Evolutionary conservation across 2,888 invertebrate genomes (phyloP).

Genomic region (Liopterus haemorrhoidalis): DNA sequence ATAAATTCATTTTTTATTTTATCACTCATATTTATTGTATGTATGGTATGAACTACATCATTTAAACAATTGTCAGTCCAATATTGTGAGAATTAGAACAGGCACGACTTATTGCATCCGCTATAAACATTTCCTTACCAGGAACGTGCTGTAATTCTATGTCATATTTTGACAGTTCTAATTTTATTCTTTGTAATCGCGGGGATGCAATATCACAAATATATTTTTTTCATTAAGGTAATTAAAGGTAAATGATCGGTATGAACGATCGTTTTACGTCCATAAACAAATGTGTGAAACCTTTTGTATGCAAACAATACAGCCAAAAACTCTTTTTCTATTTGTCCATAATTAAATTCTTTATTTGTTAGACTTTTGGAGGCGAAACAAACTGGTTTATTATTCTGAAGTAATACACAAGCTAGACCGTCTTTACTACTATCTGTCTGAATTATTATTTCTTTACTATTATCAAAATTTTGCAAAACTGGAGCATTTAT

Average conservation of each 20-base stretch:
- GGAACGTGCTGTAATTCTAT: constrained; percentile 19
- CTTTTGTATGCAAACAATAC: constrained; percentile 28
- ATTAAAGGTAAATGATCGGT: constrained; percentile 4
- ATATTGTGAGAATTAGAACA: too few relatives aligned
- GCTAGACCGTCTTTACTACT: constrained; percentile 2
- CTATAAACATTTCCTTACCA: constrained; percentile 18
- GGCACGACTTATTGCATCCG: constrained; percentile 17
- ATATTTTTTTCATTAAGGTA: too few relatives aligned
- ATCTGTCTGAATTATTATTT: constrained; percentile 6
- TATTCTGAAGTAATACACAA: constrained; percentile 3
- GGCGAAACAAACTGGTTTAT: constrained; percentile 3
- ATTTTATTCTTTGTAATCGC: constrained; percentile 20
- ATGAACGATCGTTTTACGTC: constrained; percentile 2
- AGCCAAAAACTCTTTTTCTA: constrained; percentile 31
- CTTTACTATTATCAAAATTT: constrained; percentile 8
- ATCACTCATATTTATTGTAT: not conserved
- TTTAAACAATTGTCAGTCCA: too few relatives aligned
- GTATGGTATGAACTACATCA: too few relatives aligned
- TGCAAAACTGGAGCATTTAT: not conserved
- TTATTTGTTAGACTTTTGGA: constrained; percentile 3
- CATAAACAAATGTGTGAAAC: constrained; percentile 3
- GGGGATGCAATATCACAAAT: constrained; percentile 25
- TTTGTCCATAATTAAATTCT: constrained; percentile 1
- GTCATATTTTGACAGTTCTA: constrained; percentile 20
- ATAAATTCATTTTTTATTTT: too few relatives aligned